Evolutionary conservation across 2,113 vertebrate genomes (phyloP), one percentile per base, ranked within the genome.

Genomic region (Archocentrus centrarchus): DNA sequence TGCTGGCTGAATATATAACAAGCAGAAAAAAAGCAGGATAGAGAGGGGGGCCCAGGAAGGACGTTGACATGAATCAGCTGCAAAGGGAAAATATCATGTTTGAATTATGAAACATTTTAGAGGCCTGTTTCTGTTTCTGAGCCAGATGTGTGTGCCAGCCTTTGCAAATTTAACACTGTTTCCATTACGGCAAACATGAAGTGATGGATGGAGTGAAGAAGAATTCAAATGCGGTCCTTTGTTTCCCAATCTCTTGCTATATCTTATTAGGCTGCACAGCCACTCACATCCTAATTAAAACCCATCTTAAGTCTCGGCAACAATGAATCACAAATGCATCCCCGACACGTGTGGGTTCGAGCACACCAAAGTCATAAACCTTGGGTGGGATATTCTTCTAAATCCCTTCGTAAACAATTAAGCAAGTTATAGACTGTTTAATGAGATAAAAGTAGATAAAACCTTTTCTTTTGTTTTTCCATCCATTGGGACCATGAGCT

Each of bases 321-420:
- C 85, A 87, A 86, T 90, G 86, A 90, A 85, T 91, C 75, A 78
- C 84, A 89, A 84, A 90, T 84, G 63, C 85, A 85, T 70, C 59
- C 60, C 75, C 50, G 35, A 76, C 75, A 78, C 60, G 86, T 84
- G 84, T 77, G 86, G 75, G 73, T 66, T 39, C 70, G 35, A 79
- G 58, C 90, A 75, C 77, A 37, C 39, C 35, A 60, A 86, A 93
- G 87, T 90, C 79, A 77, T 84, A 92, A 93, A 94, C 88, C 91
- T 85, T 89, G 68, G 81, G 62, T 91, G 92, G 86, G 87, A 89
- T 92, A 91, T 92, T 92, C 86, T 90, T 94, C 85, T 92, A 94
- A 95, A 94, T 92, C 91, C 90, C 89, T 91, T 91, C 53, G 90
- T 94, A 95, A 95, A 95, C 93, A 95, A 96, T 96, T 95, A 96